Conservation (phyloP, 2,113 vertebrate species). For the Carassius gibelio region DNA sequence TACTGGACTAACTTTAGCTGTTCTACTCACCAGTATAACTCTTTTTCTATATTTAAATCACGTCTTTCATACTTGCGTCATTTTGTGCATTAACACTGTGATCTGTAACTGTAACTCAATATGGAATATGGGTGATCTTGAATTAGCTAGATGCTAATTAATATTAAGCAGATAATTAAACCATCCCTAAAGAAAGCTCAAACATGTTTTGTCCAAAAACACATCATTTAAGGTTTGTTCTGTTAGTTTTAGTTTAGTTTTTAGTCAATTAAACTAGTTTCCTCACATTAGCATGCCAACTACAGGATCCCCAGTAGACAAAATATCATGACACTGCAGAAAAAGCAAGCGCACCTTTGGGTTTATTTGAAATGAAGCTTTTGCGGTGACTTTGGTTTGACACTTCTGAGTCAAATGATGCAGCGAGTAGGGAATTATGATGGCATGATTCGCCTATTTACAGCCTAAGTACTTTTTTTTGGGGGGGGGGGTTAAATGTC, state of each 20-base stretch:
- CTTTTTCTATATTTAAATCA: background rate
- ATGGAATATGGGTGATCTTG: background rate
- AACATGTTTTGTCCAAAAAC: background rate
- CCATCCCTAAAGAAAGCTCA: background rate
- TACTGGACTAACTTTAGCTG: background rate
- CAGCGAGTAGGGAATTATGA: background rate
- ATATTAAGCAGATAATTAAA: background rate
- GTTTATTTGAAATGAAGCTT: background rate
- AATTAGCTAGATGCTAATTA: background rate
- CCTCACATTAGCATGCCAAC: background rate
- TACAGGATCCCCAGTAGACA: background rate
- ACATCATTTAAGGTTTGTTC: background rate
- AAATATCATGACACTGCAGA: constrained; percentile 6
- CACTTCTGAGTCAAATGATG: background rate
- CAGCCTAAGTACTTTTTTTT: background rate
- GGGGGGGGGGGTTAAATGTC: background rate
- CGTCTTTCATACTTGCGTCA: background rate
- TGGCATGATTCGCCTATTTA: background rate
- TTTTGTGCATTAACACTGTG: background rate
- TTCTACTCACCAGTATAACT: background rate
- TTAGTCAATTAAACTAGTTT: background rate
- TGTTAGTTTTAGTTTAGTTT: background rate
- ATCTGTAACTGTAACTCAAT: background rate
- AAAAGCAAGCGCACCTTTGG: background rate
- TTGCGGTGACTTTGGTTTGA: constrained; percentile 22